Evolutionary conservation across 2,797 vertebrate species (phyloP).

Genomic region (Prunella strophiata): DNA sequence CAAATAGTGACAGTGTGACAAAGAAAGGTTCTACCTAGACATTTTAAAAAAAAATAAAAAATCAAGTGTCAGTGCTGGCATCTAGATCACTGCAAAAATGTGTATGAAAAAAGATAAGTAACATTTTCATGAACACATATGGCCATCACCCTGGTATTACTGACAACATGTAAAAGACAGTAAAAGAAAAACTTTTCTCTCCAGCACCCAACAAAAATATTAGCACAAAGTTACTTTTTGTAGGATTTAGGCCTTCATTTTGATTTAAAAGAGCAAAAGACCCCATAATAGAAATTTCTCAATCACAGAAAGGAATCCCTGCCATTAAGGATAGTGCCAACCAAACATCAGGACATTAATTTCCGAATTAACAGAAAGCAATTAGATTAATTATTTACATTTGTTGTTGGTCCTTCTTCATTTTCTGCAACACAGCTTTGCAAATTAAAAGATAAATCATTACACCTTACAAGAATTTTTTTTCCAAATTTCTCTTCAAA

Average conservation of each 20-base stretch:
- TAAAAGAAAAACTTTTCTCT: background rate
- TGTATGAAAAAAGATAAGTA: background rate
- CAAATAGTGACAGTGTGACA: conserved; percentile 90
- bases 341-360: background rate
- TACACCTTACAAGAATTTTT: conserved; percentile 91
- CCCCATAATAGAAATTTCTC: background rate
- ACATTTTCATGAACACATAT: background rate
- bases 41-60: background rate
- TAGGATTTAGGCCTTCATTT: background rate
- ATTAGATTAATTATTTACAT: conserved; percentile 78
- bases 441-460: conserved; percentile 93
- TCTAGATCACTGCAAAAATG: background rate
- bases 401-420: conserved; percentile 94
- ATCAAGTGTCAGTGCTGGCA: background rate
- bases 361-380: background rate
- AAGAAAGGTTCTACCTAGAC: conserved; percentile 96
- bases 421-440: conserved; percentile 94
- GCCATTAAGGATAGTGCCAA: background rate
- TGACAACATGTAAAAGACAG: background rate
- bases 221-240: background rate
- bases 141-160: background rate
- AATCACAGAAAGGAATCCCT: background rate
- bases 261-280: background rate
- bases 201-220: background rate
- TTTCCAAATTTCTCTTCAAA: conserved; percentile 98